A percentile compares a stretch with the other conserved stretches of the same genome.
These are phyloP conservation scores for Neopelma chrysocephalum DNA, from an alignment of 2,797 vertebrate species.

Conservation along the genomic window DNA sequence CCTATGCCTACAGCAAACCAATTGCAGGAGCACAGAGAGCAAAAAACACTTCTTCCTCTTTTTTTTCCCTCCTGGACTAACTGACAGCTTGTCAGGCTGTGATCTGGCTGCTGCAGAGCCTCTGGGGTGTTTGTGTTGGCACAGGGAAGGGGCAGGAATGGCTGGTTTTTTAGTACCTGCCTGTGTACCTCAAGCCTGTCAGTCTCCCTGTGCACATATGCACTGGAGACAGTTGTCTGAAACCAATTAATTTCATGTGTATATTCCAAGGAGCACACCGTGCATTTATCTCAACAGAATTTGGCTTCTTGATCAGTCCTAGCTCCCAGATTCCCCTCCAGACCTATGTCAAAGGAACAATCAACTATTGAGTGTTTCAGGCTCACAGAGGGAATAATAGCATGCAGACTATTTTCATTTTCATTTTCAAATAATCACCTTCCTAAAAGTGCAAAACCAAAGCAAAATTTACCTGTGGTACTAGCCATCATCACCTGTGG, in stretches of 20 bases:
- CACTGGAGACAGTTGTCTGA: background rate
- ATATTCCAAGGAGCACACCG: rapidly evolving
- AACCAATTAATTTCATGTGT: background rate
- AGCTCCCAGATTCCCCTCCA: background rate
- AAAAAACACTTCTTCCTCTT: rapidly evolving
- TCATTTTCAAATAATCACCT: background rate
- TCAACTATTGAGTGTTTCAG: background rate
- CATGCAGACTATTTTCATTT: background rate
- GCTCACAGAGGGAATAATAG: background rate
- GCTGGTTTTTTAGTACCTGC: background rate
- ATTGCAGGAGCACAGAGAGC: background rate
- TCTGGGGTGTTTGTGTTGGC: background rate
- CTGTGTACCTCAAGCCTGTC: background rate
- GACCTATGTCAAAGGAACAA: background rate
- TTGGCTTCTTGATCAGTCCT: background rate
- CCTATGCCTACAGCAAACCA: background rate
- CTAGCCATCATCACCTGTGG: background rate
- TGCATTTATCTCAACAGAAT: background rate
- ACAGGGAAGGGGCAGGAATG: background rate
- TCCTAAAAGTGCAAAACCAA: background rate
- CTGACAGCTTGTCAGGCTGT: background rate
- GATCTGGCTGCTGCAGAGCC: background rate
- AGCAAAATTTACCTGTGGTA: background rate
- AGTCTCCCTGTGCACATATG: background rate
- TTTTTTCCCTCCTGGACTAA: rapidly evolving